Base-by-base conservation (phyloP, 2,113 vertebrate species). In the Xenus cinereus region DNA sequence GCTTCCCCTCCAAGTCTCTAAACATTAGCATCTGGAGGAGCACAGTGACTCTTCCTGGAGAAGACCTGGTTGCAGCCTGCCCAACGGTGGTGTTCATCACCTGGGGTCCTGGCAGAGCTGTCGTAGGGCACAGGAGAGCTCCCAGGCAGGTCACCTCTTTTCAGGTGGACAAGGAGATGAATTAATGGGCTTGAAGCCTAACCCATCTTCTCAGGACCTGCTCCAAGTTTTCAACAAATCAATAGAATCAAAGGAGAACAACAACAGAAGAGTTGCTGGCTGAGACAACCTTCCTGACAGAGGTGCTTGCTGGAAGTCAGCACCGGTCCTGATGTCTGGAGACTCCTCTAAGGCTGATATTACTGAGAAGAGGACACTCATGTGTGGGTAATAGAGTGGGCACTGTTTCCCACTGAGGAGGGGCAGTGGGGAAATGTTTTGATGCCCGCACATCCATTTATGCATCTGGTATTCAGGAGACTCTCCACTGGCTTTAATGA, bases 321-420 rank as follows among this genome's bases (percentile, higher is more conserved):
- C 73, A 17, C 6, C 18, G 46, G 32, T 37, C 46, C 26, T 56
- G 53, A 26, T 23, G 22, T 12, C 0, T 53, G 22, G 17, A 62
- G 50, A 16, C 30, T 77, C 17, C 33, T 59, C 56, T 63, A 2
- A 24, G 68, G 53, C 30, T 68, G 39, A 0, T 45, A 8, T 14
- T 39, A 74, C 43, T 20, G 14, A 64, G 19, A 27, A 51, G 56
- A 76, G 5, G 22, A 71, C n/a, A 71, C 7, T 26, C 0, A 0
- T 22, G 17, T 54, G 26, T 10, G 14, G 28, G 30, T n/a, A 45
- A 41, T 28, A 73, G 59, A 53, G 14, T 53, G 66, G 32, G 10
- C 22, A 68, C 16, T 45, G n/a, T 17, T 69, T 87, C 19, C 23
- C 18, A 45, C 48, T 12, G 51, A 71, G 56, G 14, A 84, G 19